phyloP scores from a whole-genome alignment of 2,113 vertebrate species.

The Cyanistes caeruleus region DNA sequence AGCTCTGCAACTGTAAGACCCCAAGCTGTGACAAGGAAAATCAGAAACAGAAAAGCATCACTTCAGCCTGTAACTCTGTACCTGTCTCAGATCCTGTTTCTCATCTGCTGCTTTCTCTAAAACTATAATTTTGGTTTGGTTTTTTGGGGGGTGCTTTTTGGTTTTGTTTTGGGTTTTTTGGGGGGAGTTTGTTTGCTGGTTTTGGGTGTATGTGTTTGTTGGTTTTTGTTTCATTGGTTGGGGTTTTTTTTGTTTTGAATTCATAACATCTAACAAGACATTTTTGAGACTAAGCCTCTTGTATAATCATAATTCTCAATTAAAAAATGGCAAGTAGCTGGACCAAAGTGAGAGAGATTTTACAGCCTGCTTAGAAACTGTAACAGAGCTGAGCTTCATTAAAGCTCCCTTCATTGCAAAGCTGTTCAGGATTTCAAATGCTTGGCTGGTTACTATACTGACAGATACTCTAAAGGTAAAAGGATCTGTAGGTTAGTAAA shows the following conservation, averaged over 20 bases:
- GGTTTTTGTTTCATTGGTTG: too few relatives aligned
- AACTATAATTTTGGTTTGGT: background rate
- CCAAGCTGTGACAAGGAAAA: background rate
- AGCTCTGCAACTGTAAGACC: rapidly evolving
- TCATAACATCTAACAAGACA: background rate
- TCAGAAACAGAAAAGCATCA: background rate
- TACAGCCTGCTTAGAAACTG: background rate
- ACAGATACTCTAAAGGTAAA: background rate
- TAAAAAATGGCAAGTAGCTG: background rate
- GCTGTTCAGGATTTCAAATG: background rate
- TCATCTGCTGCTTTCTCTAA: background rate
- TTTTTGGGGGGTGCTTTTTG: background rate
- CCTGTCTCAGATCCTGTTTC: background rate
- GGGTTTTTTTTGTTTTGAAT: background rate
- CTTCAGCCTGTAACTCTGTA: background rate
- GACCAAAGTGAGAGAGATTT: background rate
- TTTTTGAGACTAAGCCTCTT: background rate
- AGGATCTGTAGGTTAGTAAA: background rate
- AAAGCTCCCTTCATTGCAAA: background rate
- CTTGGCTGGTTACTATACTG: background rate
- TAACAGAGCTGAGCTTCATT: background rate
- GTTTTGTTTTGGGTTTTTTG: background rate
- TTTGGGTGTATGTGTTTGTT: background rate
- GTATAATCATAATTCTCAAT: background rate
- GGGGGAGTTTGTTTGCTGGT: rapidly evolving